Evolutionary conservation across 2,797 vertebrate genomes (phyloP), one percentile per base, ranked within the genome.

Genomic region (Macropus fuliginosus): DNA sequence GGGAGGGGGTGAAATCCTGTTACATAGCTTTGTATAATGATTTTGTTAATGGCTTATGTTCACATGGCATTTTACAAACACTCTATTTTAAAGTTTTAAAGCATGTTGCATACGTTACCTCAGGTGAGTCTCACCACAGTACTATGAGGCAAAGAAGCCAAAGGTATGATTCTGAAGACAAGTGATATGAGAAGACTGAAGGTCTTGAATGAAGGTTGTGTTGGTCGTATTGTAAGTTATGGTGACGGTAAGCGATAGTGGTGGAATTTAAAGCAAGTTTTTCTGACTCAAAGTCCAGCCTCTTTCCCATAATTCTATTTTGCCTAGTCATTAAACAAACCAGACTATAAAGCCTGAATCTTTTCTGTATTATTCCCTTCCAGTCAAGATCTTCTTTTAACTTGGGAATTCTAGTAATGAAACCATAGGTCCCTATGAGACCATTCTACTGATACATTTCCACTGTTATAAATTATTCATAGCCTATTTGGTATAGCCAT

Each of bases 371-470:
- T 2, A 90, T 87, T 96, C 28, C 54, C 97, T 95, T 91, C 92
- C 54, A 95, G 34, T 92, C 8, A n/a, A 56, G 24, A 40, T 66
- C 57, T 92, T 93, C 55, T 92, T 92, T 96, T 81, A 14, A 92
- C 18, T 95, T 92, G 46, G 52, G 55, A 93, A 94, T 93, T 93
- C 16, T 91, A 94, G 87, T 62, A 95, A 91, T 93, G 55, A 96
- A 96, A 94, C 34, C 4, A 57, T 92, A 50, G 87, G n/a, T 93
- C 74, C 55, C 29, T 90, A 0, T 92, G 55, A 59, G 91, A 18
- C n/a, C 28, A 81, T 94, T 94, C 91, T 93, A 93, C 54, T 91
- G 34, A 92, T 56, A 89, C 81, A 87, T 66, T 91, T 96, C 74
- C 24, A 55, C 50, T 59, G 55, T 21, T 13, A 74, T 89, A 93